Evolutionary conservation across 2,113 vertebrate genomes (phyloP).

Genomic region (Zootoca vivipara): DNA sequence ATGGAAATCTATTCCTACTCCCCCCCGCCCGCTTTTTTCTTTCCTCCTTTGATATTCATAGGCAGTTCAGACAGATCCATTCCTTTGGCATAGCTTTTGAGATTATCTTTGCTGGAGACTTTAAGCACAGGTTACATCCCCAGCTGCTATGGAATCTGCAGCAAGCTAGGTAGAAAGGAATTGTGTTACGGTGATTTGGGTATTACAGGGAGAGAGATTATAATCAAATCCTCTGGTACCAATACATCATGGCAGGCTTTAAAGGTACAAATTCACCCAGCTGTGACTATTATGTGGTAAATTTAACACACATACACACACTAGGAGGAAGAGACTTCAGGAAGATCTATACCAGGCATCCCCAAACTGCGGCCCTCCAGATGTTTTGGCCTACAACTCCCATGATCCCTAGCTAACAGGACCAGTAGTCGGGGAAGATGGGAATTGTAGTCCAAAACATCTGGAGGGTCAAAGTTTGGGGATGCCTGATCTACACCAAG

Average conservation of each 20-base stretch:
- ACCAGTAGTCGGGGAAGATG: no score
- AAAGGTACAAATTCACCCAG: background rate
- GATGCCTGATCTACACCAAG: no score
- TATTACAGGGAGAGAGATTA: constrained; percentile 6
- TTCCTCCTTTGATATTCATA: background rate
- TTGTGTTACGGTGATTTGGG: background rate
- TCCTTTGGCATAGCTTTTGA: background rate
- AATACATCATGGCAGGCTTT: background rate
- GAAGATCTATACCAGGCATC: no score
- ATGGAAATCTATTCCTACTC: background rate
- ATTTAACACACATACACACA: background rate
- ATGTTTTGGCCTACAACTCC: no score
- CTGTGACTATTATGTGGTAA: background rate
- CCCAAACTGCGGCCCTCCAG: no score
- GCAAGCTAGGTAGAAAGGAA: background rate
- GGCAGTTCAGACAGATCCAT: background rate
- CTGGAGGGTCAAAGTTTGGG: no score
- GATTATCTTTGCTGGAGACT: background rate
- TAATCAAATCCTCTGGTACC: background rate
- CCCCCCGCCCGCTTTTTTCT: background rate
- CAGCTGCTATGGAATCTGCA: background rate
- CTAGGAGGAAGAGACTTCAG: background rate
- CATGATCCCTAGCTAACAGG: no score
- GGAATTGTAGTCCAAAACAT: no score
- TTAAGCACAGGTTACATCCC: background rate